These are phyloP conservation scores for Pecten maximus DNA, from an alignment of 2,888 invertebrate genomes.

Conservation along the genomic window DNA sequence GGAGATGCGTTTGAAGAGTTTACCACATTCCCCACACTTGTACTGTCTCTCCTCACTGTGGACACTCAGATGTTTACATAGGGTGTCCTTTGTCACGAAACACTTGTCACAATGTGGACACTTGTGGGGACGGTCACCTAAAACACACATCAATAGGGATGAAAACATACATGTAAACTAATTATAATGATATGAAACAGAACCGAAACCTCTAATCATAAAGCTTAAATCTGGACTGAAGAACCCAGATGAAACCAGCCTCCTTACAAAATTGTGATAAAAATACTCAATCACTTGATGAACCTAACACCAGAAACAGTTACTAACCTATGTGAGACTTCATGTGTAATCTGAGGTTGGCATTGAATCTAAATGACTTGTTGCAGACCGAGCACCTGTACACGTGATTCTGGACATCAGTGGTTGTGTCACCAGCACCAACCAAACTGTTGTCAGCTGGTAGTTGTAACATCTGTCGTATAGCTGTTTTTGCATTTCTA, in stretches of 20 bases:
- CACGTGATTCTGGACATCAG: conserved; percentile 52
- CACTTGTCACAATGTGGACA: conserved; percentile 76
- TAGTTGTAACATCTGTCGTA: conserved; percentile 75
- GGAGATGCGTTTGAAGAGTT: conserved; percentile 80
- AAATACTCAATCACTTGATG: background rate
- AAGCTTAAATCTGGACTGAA: too few relatives aligned
- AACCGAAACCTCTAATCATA: too few relatives aligned
- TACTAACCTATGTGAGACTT: conserved; percentile 75
- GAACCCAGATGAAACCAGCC: too few relatives aligned
- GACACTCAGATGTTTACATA: conserved; percentile 77
- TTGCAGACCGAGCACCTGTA: conserved; percentile 77
- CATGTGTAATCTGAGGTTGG: conserved; percentile 79
- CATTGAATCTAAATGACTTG: conserved; percentile 72
- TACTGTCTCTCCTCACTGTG: conserved; percentile 78
- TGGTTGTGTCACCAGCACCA: conserved; percentile 33
- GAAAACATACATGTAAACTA: background rate
- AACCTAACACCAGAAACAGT: background rate
- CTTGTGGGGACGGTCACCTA: conserved; percentile 77
- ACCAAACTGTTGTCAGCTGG: conserved; percentile 49
- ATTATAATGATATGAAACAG: background rate
- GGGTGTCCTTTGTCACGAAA: conserved; percentile 77
- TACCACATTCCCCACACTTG: conserved; percentile 81
- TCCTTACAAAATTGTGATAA: too few relatives aligned
- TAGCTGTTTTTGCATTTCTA: conserved; percentile 75
- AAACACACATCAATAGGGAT: background rate